Evolutionary conservation across 2,888 invertebrate genomes (phyloP).

Genomic region (Junonia oenone): DNA sequence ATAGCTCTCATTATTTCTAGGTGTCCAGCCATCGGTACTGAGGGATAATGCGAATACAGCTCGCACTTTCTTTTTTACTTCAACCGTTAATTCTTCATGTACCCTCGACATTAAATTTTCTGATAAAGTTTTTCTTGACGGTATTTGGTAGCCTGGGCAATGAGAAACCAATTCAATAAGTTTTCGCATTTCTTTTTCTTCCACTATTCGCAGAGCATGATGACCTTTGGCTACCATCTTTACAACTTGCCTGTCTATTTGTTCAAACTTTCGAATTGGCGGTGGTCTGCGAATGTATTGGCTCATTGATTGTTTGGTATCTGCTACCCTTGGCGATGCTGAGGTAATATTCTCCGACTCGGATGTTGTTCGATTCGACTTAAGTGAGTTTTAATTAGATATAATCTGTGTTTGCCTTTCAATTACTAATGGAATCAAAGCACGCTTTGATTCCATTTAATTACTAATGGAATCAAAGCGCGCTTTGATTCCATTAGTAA

Average conservation of each 20-base stretch:
- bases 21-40: constrained; percentile 28
- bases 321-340: not conserved
- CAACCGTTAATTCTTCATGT: not conserved
- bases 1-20: constrained; percentile 20
- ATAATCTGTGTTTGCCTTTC: not conserved
- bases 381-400: not conserved
- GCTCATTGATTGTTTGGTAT: not conserved
- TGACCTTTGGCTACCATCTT: constrained; percentile 28
- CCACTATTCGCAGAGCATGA: constrained; percentile 26
- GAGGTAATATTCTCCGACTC: constrained; percentile 1
- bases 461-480: too few species aligned
- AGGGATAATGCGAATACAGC: constrained; percentile 18
- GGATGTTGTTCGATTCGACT: not conserved
- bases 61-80: constrained; percentile 9
- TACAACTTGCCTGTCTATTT: constrained; percentile 25
- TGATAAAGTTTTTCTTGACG: constrained; percentile 16
- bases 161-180: not conserved
- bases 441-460: not conserved
- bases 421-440: not conserved
- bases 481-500: too few species aligned
- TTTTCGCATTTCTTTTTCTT: constrained; percentile 12
- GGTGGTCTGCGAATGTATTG: constrained; percentile 17
- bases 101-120: not conserved
- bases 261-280: constrained; percentile 23
- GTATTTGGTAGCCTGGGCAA: constrained; percentile 2